Conservation (phyloP, 2,797 vertebrate species). For the Acanthiza pusilla region DNA sequence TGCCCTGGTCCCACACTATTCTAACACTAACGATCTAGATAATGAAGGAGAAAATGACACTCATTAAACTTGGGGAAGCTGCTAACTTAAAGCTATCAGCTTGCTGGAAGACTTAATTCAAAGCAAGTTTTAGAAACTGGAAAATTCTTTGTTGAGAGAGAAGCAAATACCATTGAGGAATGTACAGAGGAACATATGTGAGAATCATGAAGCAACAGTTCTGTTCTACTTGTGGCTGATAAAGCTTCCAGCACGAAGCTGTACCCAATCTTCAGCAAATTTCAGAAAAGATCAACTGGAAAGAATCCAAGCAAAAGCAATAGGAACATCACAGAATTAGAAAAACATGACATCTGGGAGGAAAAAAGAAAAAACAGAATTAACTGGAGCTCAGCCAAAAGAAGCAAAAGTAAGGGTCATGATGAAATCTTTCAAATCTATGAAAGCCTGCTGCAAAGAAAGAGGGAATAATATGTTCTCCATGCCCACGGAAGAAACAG, state of each 20-base stretch:
- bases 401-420: conserved; percentile 14
- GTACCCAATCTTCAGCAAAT: conserved; percentile 18
- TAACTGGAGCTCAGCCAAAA: background rate
- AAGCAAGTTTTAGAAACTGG: conserved; percentile 7
- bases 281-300: conserved; percentile 34
- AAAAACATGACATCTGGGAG: conserved; percentile 43
- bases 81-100: background rate
- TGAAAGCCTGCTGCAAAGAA: background rate
- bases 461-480: background rate
- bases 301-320: conserved; percentile 33
- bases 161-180: background rate
- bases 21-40: background rate
- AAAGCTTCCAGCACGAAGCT: background rate
- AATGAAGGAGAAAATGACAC: background rate
- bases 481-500: background rate
- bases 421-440: background rate
- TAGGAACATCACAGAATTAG: conserved; percentile 34
- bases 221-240: background rate
- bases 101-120: background rate
- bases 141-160: background rate
- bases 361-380: background rate
- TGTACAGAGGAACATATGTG: background rate
- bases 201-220: conserved; percentile 10
- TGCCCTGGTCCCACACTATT: background rate
- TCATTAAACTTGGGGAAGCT: background rate